These are phyloP conservation scores for Crax fasciolata DNA, from an alignment of 2,797 vertebrate species.

Conservation along the genomic window DNA sequence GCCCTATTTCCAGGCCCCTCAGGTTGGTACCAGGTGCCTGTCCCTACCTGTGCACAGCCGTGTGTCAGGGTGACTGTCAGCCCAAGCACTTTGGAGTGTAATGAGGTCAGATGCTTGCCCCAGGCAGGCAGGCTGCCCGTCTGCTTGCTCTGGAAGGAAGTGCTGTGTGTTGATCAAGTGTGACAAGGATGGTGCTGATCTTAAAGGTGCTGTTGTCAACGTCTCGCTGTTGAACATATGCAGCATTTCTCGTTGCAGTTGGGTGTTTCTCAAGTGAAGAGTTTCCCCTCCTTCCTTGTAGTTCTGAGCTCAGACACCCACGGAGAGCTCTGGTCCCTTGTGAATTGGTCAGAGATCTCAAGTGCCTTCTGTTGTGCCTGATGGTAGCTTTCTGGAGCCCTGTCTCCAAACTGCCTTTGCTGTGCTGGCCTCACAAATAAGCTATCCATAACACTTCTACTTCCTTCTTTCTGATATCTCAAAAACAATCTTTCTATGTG, in stretches of 20 bases:
- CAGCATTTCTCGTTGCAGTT: not conserved
- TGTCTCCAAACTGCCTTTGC: not conserved
- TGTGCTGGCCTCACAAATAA: not conserved
- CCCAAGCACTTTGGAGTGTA: slow-evolving; percentile 2
- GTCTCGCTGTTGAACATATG: not conserved
- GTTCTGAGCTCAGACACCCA: not conserved
- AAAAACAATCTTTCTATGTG: not conserved
- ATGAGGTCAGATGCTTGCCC: slow-evolving; percentile 10
- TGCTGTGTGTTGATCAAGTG: not conserved
- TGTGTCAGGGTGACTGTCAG: slow-evolving; percentile 11
- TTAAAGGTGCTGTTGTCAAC: not conserved
- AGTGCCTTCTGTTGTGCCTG: not conserved
- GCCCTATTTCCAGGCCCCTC: not conserved
- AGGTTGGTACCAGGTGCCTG: not conserved
- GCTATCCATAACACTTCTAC: not conserved
- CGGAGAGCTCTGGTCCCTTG: not conserved
- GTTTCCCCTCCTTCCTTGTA: not conserved
- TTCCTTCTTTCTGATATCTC: not conserved
- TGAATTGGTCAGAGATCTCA: accelerated
- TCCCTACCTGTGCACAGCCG: not conserved
- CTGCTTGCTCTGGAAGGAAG: not conserved
- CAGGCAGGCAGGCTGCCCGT: not conserved
- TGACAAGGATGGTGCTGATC: not conserved
- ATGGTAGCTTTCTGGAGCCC: not conserved
- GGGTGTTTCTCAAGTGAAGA: accelerated